Conservation (phyloP, 2,888 invertebrate species). For the Anodontia alba region DNA sequence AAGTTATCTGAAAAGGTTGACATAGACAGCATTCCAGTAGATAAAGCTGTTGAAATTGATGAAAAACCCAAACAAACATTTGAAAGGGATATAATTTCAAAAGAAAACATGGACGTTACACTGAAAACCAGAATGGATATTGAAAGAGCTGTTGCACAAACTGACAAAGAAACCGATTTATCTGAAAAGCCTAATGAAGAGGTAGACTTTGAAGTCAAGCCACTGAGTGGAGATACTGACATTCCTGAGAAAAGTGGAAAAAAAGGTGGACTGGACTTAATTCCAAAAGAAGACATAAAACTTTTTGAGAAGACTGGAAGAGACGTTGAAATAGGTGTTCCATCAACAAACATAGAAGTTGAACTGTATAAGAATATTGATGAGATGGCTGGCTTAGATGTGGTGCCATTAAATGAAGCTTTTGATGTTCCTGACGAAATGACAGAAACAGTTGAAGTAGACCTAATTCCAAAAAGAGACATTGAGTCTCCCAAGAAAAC, state of each 20-base stretch:
- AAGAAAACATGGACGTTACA: too few species aligned
- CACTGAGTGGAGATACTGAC: too few species aligned
- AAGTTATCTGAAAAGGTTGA: constrained; percentile 8
- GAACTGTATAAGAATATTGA: constrained; percentile 45
- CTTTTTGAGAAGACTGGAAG: not conserved
- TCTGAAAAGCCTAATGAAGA: not conserved
- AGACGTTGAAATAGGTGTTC: not conserved
- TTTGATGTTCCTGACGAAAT: not conserved
- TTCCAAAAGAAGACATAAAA: constrained; percentile 30
- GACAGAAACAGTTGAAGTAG: not conserved
- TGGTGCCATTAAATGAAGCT: not conserved
- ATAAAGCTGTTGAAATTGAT: too few species aligned
- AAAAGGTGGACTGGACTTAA: not conserved
- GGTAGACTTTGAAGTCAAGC: not conserved
- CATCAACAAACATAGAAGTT: not conserved
- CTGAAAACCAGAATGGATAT: too few species aligned
- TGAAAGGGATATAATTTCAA: too few species aligned
- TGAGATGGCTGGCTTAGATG: constrained; percentile 12
- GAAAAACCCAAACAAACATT: too few species aligned
- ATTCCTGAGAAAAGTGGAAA: too few species aligned
- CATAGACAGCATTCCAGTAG: too few species aligned
- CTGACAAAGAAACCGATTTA: too few species aligned
- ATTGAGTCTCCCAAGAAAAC: not conserved
- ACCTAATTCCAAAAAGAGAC: not conserved
- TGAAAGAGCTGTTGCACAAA: too few species aligned